These are phyloP conservation scores for Elachura formosa DNA, from an alignment of 2,113 vertebrate genomes.

Conservation along the genomic window DNA sequence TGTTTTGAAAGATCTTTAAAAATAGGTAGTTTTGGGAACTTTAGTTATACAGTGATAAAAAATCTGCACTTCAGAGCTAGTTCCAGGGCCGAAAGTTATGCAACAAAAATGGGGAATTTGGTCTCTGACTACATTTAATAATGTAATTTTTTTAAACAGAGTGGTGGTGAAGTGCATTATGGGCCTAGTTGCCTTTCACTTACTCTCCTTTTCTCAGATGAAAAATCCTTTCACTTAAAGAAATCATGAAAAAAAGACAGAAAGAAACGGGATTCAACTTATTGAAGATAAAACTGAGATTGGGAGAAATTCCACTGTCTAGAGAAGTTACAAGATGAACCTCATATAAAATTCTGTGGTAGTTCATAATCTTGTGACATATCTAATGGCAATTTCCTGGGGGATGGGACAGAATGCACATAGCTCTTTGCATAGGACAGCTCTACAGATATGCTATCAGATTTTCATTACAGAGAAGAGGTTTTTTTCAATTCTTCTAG, in stretches of 20 bases:
- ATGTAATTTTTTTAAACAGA: not conserved
- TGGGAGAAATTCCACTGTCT: not conserved
- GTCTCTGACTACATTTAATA: not conserved
- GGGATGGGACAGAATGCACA: not conserved
- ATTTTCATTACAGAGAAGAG: conserved; percentile 4
- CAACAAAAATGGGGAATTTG: not conserved
- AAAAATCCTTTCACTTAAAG: not conserved
- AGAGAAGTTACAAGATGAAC: not conserved
- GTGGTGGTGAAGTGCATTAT: not conserved
- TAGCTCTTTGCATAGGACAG: not conserved
- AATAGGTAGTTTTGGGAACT: not conserved
- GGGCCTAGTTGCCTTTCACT: not conserved
- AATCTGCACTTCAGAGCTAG: not conserved
- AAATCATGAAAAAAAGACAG: not conserved
- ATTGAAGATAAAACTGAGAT: not conserved
- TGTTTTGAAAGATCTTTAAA: not conserved
- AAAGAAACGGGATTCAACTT: not conserved
- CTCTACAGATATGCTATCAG: not conserved
- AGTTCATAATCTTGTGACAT: not conserved
- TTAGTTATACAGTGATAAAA: not conserved
- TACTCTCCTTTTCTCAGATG: not conserved
- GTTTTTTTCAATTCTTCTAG: not conserved
- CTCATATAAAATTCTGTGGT: not conserved
- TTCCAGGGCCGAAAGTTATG: not conserved
- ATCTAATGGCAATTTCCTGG: not conserved